Evolutionary conservation across 2,888 invertebrate genomes (phyloP), one percentile per base, ranked within the genome.

Genomic region (Eupithecia subumbrata): DNA sequence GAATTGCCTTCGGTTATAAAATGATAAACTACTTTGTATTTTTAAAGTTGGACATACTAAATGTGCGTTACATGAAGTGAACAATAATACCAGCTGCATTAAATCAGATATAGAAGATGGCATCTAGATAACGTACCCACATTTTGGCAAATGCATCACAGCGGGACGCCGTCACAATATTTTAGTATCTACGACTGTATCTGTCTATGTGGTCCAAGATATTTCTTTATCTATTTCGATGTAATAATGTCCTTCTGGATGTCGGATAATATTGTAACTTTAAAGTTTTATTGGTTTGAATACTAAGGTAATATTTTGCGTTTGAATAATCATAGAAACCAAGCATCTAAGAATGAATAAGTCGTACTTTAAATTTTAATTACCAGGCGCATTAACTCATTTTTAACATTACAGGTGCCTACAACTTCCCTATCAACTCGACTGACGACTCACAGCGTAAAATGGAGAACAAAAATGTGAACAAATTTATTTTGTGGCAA

Each of bases 131-230:
- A 92, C 88, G 85, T 84, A 88, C 94, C 94, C 94, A 92, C 93
- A 95, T 94, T 92, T 94, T 93, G 93, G 92, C 94, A 93, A 94
- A 94, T 91, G 90, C 84, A 88, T 89, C 93, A 80, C 94, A 89
- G 93, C 93, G 90, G 93, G 95, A 87, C 67, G 92, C 93, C 93
- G 89, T 95, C 94, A 95, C 91, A 95, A 95, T 95, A 95, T 95
- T 95, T 93, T 91, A 92, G 90, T 92, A 89, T 90, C 88, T 87
- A 90, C 87, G 85, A 84, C 88, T 92, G 88, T 89, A 91, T 93
- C 90, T 89, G 88, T 92, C 90, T 89, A 85, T 86, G 85, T 88
- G 87, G 88, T 86, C 84, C 81, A 77, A 85, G 84, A 82, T 80
- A 86, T 86, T 85, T 78, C 82, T 30, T 83, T 81, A 83, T 83